A percentile compares a stretch with the other conserved stretches of the same genome.
These are phyloP conservation scores for Odontomyia ornata DNA, from an alignment of 2,888 invertebrate species.

Conservation along the genomic window DNA sequence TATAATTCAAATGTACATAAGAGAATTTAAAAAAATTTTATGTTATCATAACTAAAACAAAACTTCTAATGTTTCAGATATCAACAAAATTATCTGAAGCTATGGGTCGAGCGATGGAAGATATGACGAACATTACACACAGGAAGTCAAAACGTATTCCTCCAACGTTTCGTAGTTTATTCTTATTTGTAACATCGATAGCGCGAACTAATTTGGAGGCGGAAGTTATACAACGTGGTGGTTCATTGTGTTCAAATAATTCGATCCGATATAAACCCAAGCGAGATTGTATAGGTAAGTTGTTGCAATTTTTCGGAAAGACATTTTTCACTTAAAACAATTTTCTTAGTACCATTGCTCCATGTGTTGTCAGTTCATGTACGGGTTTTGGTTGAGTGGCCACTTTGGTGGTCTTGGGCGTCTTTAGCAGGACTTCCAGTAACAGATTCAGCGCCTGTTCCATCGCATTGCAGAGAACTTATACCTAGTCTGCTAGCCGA, in stretches of 20 bases:
- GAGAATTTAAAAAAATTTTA: too few species aligned
- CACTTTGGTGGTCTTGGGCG: constrained; percentile 67
- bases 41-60: too few species aligned
- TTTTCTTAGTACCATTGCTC: constrained; percentile 78
- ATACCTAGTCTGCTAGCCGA: constrained; percentile 88
- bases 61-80: constrained; percentile 65
- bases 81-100: constrained; percentile 82
- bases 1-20: constrained; percentile 49
- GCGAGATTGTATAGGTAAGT: constrained; percentile 79
- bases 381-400: constrained; percentile 73
- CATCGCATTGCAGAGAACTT: constrained; percentile 62
- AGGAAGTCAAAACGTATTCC: constrained; percentile 77
- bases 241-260: constrained; percentile 71
- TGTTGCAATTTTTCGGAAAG: background rate
- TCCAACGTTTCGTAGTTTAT: constrained; percentile 77
- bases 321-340: too few species aligned
- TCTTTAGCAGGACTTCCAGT: constrained; percentile 62
- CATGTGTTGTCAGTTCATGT: constrained; percentile 89
- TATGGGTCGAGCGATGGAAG: constrained; percentile 92
- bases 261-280: constrained; percentile 77
- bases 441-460: constrained; percentile 59
- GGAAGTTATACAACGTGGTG: constrained; percentile 90
- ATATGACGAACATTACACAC: constrained; percentile 89
- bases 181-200: constrained; percentile 88
- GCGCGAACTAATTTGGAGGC: constrained; percentile 92